Evolutionary conservation across 2,888 invertebrate species (phyloP).

Genomic region (Drosophila dives): DNA sequence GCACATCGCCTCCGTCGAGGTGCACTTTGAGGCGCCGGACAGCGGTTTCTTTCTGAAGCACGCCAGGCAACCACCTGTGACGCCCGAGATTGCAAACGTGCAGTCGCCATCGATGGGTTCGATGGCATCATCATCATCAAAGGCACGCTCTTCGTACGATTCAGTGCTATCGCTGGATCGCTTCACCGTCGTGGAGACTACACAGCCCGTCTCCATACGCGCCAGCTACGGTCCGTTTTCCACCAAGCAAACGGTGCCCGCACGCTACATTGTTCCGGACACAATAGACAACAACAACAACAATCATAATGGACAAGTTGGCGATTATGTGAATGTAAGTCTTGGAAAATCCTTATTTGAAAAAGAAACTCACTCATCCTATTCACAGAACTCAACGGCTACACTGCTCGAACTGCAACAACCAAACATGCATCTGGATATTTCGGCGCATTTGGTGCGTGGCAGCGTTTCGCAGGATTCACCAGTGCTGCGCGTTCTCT

Average conservation of each 20-base stretch:
- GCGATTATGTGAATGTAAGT: conserved; percentile 83
- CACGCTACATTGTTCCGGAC: conserved; percentile 93
- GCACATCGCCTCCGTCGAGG: conserved; percentile 90
- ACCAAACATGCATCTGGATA: conserved; percentile 91
- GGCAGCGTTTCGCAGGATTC: conserved; percentile 93
- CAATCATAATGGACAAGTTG: conserved; percentile 37
- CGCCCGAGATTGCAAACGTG: conserved; percentile 81
- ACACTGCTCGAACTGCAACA: conserved; percentile 88
- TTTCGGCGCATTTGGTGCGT: conserved; percentile 97
- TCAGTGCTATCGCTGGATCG: conserved; percentile 93
- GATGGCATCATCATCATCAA: conserved; percentile 64
- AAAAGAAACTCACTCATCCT: neutral
- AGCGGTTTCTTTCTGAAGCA: conserved; percentile 96
- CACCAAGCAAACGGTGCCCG: conserved; percentile 97
- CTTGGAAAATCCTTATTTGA: neutral
- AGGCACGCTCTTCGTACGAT: conserved; percentile 85
- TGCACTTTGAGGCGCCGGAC: conserved; percentile 96
- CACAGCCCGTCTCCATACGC: conserved; percentile 95
- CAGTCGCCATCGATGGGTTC: conserved; percentile 40
- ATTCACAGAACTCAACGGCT: conserved; percentile 86
- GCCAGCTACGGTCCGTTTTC: conserved; percentile 98
- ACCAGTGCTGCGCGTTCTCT: conserved; percentile 95
- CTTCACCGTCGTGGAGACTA: conserved; percentile 96
- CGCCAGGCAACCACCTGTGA: conserved; percentile 89
- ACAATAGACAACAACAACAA: conserved; percentile 87